Percentiles rank a stretch among this genome's conserved stretches.
phyloP scores from a whole-genome alignment of 2,113 vertebrate species.

The Platichthys stellatus region DNA sequence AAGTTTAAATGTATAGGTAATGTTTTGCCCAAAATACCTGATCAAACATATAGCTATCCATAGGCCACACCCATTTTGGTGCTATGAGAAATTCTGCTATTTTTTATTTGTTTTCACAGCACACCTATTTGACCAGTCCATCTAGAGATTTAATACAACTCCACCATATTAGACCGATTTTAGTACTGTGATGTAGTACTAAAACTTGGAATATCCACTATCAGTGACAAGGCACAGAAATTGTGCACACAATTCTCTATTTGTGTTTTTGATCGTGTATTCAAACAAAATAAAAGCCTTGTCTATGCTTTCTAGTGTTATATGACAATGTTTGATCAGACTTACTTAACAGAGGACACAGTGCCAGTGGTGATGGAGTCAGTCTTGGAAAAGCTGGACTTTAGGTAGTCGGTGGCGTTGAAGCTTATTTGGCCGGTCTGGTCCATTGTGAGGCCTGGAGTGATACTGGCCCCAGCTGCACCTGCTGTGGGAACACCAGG shows the following conservation, averaged over 20 bases:
- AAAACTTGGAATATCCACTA: neutral
- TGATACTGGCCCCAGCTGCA: constrained; percentile 75
- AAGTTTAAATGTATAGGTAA: too few species aligned
- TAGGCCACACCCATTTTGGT: neutral
- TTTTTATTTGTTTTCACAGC: neutral
- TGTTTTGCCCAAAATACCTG: neutral
- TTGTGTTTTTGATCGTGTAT: too few species aligned
- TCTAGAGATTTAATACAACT: neutral
- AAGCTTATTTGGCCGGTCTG: constrained; percentile 89
- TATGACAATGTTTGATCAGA: constrained; percentile 9
- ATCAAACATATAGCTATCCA: neutral
- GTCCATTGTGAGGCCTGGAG: constrained; percentile 82
- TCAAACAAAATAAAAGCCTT: too few species aligned
- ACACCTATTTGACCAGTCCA: neutral
- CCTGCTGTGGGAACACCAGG: constrained; percentile 69
- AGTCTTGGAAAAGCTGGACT: constrained; percentile 98
- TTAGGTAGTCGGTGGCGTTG: constrained; percentile 92
- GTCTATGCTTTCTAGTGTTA: neutral
- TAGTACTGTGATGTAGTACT: neutral
- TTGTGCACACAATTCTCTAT: neutral
- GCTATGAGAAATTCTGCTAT: too few species aligned
- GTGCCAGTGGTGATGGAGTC: constrained; percentile 99
- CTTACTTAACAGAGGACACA: constrained; percentile 99
- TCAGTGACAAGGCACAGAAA: neutral
- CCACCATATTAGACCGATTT: neutral